A percentile compares a stretch with the other conserved stretches of the same genome.
Evolutionary conservation across 2,113 vertebrate species (phyloP).

Genomic region (Takifugu bimaculatus): DNA sequence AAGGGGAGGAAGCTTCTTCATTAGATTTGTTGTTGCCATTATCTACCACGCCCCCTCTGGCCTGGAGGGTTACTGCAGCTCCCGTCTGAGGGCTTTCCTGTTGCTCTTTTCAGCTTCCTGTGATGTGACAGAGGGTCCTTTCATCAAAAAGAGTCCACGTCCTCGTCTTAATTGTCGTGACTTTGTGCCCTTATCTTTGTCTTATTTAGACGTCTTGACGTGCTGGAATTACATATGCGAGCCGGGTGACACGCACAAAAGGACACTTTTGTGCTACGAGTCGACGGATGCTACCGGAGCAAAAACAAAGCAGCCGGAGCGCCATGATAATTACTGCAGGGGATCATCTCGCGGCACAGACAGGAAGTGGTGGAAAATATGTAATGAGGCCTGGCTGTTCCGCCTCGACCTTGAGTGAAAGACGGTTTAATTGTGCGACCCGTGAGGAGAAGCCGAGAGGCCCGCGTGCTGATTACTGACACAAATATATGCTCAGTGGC

Average conservation of each 20-base stretch:
- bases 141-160: too few relatives aligned
- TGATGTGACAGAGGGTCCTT: too few relatives aligned
- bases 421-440: constrained; percentile 61
- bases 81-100: too few relatives aligned
- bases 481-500: constrained; percentile 43
- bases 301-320: constrained; percentile 29
- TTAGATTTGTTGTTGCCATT: too few relatives aligned
- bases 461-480: constrained; percentile 54
- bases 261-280: constrained; percentile 6
- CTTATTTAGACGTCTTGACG: constrained; percentile 12
- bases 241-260: neutral
- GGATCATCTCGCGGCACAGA: constrained; percentile 46
- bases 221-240: constrained; percentile 2
- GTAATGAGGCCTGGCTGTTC: constrained; percentile 59
- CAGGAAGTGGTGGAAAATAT: constrained; percentile 60
- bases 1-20: too few relatives aligned
- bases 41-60: too few relatives aligned
- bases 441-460: constrained; percentile 48
- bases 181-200: constrained; percentile 14
- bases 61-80: too few relatives aligned
- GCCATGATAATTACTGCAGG: constrained; percentile 47
- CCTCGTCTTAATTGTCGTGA: constrained; percentile 25
- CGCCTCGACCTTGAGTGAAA: constrained; percentile 70
- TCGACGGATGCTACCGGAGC: neutral
- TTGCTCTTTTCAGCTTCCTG: too few relatives aligned